A percentile compares a stretch with the other conserved stretches of the same genome.
These are phyloP conservation scores for Leptogaster cylindrica DNA, from an alignment of 2,888 invertebrate species.

Conservation along the genomic window DNA sequence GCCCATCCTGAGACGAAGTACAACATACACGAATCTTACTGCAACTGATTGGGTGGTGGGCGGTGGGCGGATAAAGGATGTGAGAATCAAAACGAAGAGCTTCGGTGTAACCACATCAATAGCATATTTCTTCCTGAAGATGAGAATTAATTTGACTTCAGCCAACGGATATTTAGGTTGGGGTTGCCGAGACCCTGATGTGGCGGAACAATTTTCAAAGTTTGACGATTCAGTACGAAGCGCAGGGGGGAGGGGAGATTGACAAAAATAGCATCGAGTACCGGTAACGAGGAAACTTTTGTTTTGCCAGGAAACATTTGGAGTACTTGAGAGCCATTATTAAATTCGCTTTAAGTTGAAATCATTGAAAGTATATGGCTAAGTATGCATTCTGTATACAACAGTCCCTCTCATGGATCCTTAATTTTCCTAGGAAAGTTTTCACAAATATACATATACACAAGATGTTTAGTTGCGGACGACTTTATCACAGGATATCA, in stretches of 20 bases:
- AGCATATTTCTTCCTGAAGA: not conserved
- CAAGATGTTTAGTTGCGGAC: not conserved
- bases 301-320: slow-evolving; percentile 24
- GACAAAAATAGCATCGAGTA: not conserved
- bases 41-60: no score
- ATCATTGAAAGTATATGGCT: not conserved
- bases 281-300: slow-evolving; percentile 9
- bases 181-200: no score
- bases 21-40: not conserved
- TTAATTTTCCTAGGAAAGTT: not conserved
- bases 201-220: no score
- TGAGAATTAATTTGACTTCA: no score
- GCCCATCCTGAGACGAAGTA: not conserved
- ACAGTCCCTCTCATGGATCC: not conserved
- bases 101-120: not conserved
- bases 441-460: not conserved
- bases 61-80: not conserved
- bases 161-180: no score
- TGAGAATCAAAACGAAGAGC: not conserved
- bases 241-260: not conserved
- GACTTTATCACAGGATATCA: not conserved
- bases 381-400: not conserved
- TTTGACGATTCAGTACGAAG: no score
- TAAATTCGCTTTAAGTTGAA: not conserved
- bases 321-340: slow-evolving; percentile 2